These are phyloP conservation scores for Dreissena polymorpha DNA, from an alignment of 1,140 invertebrate genomes.

Conservation along the genomic window DNA sequence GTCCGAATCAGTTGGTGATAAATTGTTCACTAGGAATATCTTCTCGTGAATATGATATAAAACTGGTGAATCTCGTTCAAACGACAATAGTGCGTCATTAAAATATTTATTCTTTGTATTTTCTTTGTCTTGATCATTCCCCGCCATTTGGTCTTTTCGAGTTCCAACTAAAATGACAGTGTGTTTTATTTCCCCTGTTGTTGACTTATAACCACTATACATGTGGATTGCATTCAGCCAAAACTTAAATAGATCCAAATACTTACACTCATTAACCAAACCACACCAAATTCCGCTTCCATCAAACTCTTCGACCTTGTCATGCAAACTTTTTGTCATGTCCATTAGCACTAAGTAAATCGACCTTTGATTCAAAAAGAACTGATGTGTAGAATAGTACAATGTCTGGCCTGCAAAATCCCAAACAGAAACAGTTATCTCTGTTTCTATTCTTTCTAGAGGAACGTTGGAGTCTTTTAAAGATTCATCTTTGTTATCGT, in stretches of 20 bases:
- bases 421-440: conserved; percentile 11
- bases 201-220: no score
- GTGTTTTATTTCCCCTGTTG: background rate
- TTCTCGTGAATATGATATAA: conserved; percentile 1
- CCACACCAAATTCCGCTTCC: conserved; percentile 20
- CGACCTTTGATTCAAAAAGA: no score
- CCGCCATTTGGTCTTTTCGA: conserved; percentile 24
- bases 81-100: conserved; percentile 30
- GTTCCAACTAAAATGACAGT: conserved; percentile 31
- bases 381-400: no score
- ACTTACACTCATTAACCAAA: conserved; percentile 23
- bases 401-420: no score
- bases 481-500: background rate
- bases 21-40: conserved; percentile 37
- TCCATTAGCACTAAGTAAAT: no score
- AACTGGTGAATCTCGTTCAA: background rate
- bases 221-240: conserved; percentile 39
- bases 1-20: background rate
- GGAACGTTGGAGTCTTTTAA: background rate
- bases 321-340: conserved; percentile 4
- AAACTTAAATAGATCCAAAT: conserved; percentile 35
- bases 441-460: background rate
- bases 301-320: background rate
- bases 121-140: conserved; percentile 35
- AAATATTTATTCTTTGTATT: conserved; percentile 27